Evolutionary conservation across 1,140 invertebrate species (phyloP).

Genomic region (Dufourea novaeangliae): DNA sequence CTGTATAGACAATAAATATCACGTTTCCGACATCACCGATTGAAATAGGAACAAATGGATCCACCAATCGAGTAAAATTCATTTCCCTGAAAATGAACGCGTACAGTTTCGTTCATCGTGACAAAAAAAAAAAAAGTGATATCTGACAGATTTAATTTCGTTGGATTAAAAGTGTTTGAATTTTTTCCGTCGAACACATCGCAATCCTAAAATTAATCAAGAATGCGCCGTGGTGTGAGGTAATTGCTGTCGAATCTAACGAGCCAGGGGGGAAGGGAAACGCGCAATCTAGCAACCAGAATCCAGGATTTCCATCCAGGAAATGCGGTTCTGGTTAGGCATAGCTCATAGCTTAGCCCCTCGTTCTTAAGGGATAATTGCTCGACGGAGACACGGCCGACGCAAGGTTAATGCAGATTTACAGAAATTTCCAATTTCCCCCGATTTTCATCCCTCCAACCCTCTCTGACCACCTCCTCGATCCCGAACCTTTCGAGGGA

Average conservation of each 20-base stretch:
- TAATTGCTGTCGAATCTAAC: conserved; percentile 38
- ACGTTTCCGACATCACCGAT: no score
- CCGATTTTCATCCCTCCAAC: neutral
- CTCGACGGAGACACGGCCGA: neutral
- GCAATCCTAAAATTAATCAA: neutral
- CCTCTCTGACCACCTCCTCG: neutral
- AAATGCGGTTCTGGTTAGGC: conserved; percentile 11
- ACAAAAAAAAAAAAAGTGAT: no score
- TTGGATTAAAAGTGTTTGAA: no score
- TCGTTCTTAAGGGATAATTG: conserved; percentile 31
- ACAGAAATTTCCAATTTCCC: neutral
- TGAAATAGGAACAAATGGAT: no score
- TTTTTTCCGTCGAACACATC: neutral
- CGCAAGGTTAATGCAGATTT: neutral
- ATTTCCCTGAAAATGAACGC: no score
- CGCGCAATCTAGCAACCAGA: conserved; percentile 30
- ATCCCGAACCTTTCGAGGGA: neutral
- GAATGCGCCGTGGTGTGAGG: neutral
- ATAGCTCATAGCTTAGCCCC: conserved; percentile 12
- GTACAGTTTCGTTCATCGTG: no score
- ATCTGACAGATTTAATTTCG: no score
- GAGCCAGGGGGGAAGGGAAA: no score
- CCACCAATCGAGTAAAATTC: no score
- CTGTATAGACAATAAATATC: no score
- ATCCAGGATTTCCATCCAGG: conserved; percentile 11